phyloP scores from a whole-genome alignment of 2,113 vertebrate species.

The Polypterus bichir region DNA sequence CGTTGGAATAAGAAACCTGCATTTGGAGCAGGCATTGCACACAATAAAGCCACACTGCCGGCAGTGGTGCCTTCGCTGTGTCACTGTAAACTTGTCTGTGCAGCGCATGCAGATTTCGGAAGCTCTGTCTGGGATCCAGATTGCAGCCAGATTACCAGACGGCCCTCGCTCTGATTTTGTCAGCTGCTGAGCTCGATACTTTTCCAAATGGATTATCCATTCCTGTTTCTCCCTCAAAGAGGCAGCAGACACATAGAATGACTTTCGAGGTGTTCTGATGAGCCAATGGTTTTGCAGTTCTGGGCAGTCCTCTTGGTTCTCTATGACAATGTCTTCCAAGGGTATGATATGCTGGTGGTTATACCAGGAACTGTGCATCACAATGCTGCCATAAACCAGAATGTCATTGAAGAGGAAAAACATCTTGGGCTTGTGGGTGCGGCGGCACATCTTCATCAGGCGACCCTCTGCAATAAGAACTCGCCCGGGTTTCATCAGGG shows the following conservation, averaged over 20 bases:
- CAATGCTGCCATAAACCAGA: constrained; percentile 72
- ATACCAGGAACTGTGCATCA: constrained; percentile 61
- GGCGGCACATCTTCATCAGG: constrained; percentile 72
- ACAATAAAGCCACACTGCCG: constrained; percentile 76
- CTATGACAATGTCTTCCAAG: constrained; percentile 67
- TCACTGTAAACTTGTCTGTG: constrained; percentile 52
- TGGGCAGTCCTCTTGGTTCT: constrained; percentile 54
- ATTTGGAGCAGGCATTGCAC: constrained; percentile 63
- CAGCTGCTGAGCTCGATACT: constrained; percentile 50
- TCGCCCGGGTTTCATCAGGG: constrained; percentile 50
- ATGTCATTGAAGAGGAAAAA: constrained; percentile 89
- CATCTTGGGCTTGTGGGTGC: constrained; percentile 57
- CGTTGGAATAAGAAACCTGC: constrained; percentile 53
- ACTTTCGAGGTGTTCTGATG: constrained; percentile 76
- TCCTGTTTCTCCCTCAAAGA: constrained; percentile 64
- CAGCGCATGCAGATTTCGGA: constrained; percentile 85
- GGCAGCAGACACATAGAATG: constrained; percentile 68
- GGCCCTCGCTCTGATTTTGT: constrained; percentile 24
- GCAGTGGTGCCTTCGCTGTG: constrained; percentile 77
- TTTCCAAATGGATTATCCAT: constrained; percentile 76
- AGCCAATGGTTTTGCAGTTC: constrained; percentile 78
- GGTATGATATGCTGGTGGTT: constrained; percentile 68
- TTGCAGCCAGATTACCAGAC: constrained; percentile 40
- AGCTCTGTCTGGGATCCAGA: constrained; percentile 72
- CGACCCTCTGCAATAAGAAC: constrained; percentile 77